Base-by-base conservation (phyloP, 2,888 invertebrate species). In the Leptopterna dolabrata region DNA sequence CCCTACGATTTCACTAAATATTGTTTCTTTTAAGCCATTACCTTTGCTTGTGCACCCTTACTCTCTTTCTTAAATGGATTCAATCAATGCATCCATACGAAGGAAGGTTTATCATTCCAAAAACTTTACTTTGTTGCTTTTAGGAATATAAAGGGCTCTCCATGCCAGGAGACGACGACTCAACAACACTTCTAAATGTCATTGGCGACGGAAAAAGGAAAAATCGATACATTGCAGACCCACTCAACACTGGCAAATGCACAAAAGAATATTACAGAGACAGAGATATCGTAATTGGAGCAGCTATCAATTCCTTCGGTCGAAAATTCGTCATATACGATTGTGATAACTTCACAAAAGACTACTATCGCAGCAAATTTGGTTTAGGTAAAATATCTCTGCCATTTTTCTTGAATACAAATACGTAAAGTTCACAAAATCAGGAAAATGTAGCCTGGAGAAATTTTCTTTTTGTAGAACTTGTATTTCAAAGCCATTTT, bases 271-370 rank as follows among this genome's bases (percentile, higher is more conserved):
- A 90, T 88, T 91, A 91, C 89, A 92, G 92, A 76, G 96, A 96
- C 87, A 94, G 93, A 19, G 98, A 98, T 92, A 92, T 98, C 36
- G 94, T 94, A 63, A 96, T 98, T 89, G 98, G 98, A 0, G 94
- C 95, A 0, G 94, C 95, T 0, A 91, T 98, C 0, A 96, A 96
- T 91, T 95, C 96, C 4, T 97, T 94, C 91, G 97, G 97, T 0
- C 93, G 98, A 29, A 95, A 95, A 89, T 94, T 97, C 29, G 93
- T 97, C 0, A 92, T 98, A 0, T 96, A 95, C 0, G 95, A 96
- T 91, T 96, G 97, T 90, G 98, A 98, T 92, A 93, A 94, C 0
- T 97, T 95, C 90, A 98, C 98, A 0, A 95, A 95, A 91, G 95
- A 96, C 87, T 98, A 96, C 92, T 98, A 97, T 92, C 93, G 94